Evolutionary conservation across 64 coral and sea anemone species (phyloP).

Genomic region (Actinia equina): DNA sequence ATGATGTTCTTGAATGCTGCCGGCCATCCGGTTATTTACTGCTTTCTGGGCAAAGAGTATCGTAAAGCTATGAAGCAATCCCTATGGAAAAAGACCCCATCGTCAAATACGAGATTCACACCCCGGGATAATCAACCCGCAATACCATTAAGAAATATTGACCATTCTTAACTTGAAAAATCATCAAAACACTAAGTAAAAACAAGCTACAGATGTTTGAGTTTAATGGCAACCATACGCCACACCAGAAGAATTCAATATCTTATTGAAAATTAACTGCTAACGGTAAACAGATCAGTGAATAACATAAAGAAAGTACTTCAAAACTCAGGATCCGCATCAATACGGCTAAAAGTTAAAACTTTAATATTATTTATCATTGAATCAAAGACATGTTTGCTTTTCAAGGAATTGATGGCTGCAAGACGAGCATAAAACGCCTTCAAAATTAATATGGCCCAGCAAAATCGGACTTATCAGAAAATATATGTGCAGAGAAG

Average conservation of each 20-base stretch:
- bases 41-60: conserved; percentile 66
- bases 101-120: not conserved
- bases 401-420: too few species aligned
- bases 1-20: conserved; percentile 54
- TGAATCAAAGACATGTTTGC: too few species aligned
- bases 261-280: not conserved
- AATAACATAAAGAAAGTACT: too few species aligned
- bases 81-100: not conserved
- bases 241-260: not conserved
- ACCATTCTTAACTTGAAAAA: not conserved
- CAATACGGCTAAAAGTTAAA: too few species aligned
- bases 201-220: not conserved
- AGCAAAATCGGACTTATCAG: too few species aligned
- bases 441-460: too few species aligned
- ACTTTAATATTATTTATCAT: too few species aligned
- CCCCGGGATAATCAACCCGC: conserved; percentile 1
- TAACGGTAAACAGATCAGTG: too few species aligned
- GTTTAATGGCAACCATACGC: too few species aligned
- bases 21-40: conserved; percentile 76
- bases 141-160: conserved; percentile 11
- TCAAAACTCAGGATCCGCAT: too few species aligned
- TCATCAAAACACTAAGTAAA: not conserved
- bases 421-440: too few species aligned
- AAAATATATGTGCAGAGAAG: too few species aligned
- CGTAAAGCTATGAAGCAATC: conserved; percentile 45